Evolutionary conservation across 2,888 invertebrate genomes (phyloP).

Genomic region (Lasioglossum villosulum): DNA sequence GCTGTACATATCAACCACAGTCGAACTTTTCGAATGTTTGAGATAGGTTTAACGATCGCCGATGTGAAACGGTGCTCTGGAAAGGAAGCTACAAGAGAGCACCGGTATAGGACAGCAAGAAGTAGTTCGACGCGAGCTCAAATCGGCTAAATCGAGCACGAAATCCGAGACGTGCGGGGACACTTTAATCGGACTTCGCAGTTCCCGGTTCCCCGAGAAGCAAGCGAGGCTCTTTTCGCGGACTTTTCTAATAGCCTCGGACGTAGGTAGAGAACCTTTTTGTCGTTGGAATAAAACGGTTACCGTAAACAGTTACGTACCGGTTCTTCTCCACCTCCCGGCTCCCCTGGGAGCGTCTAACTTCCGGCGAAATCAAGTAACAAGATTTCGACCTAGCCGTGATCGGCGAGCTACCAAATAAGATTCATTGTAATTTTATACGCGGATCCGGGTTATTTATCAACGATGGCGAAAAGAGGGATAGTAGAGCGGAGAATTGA

Average conservation of each 20-base stretch:
- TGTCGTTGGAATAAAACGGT: slow-evolving; percentile 25
- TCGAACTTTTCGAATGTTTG: slow-evolving; percentile 51
- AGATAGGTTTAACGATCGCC: slow-evolving; percentile 60
- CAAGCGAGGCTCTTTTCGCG: background rate
- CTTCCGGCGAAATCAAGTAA: slow-evolving; percentile 40
- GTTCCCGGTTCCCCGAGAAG: slow-evolving; percentile 42
- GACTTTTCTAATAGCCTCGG: slow-evolving; percentile 43
- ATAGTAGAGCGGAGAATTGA: background rate
- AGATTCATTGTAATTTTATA: slow-evolving; percentile 24
- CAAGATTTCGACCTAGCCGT: slow-evolving; percentile 17
- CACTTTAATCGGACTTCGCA: slow-evolving; percentile 55
- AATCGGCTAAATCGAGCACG: slow-evolving; percentile 30
- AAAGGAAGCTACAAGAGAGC: slow-evolving; percentile 3
- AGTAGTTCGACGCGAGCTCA: slow-evolving; percentile 22
- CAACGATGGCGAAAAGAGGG: background rate
- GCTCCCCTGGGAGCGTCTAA: background rate
- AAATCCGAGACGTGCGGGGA: slow-evolving; percentile 42
- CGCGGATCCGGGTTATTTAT: slow-evolving; percentile 1
- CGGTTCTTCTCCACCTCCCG: background rate
- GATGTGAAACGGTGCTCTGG: slow-evolving; percentile 18
- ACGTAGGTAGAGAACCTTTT: background rate
- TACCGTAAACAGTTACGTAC: slow-evolving; percentile 49
- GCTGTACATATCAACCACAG: slow-evolving; percentile 19
- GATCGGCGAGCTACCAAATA: slow-evolving; percentile 16
- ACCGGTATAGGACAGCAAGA: slow-evolving; percentile 1